Evolutionary conservation across 2,888 invertebrate genomes (phyloP), one percentile per base, ranked within the genome.

Genomic region (Cheilosia vernalis): DNA sequence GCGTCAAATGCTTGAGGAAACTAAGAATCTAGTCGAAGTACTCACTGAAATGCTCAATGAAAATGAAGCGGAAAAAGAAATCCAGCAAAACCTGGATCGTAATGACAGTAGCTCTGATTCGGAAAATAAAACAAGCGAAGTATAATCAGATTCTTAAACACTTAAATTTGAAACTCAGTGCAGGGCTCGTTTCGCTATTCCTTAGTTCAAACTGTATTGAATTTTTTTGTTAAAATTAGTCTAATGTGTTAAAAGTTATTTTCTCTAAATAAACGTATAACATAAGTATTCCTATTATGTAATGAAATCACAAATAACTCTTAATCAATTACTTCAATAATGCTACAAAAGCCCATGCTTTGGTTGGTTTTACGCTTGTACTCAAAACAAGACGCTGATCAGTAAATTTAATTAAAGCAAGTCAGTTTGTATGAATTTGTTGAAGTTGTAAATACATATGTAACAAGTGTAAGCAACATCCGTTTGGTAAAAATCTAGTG

Each of bases 1-100:
- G 81, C 95, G 94, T 76, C 95, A 95, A 89, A 95, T 96, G 95
- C 90, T 96, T 40, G 95, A 95, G 49, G 96, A 96, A 91, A 94
- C 96, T 0, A 95, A 94, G 89, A 93, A 94, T 89, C 93, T 97
- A 87, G 95, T 96, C 33, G 95, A 96, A 93, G 94, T 96, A 27
- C 93, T 97, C 13, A 95, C 95, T 92, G 96, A 96, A 89, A 93
- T 96, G 91, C 92, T 95, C 5, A 94, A 93, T 84, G 94, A 94
- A 88, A 94, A 94, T 81, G 93, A 94, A 89, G 93, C 93, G 88
- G 93, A 93, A 70, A 93, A 88, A 56, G 89, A 89, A 24, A 78
- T 87, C 30, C 80, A 79, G 19, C 47, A 66, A 30, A 42, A 58
- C 40, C 24, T 56, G 21, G 79, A 74, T 4, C 44, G 64, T 10